Base-by-base conservation (phyloP, 2,888 invertebrate genomes). In the Toxonevra muliebris region DNA sequence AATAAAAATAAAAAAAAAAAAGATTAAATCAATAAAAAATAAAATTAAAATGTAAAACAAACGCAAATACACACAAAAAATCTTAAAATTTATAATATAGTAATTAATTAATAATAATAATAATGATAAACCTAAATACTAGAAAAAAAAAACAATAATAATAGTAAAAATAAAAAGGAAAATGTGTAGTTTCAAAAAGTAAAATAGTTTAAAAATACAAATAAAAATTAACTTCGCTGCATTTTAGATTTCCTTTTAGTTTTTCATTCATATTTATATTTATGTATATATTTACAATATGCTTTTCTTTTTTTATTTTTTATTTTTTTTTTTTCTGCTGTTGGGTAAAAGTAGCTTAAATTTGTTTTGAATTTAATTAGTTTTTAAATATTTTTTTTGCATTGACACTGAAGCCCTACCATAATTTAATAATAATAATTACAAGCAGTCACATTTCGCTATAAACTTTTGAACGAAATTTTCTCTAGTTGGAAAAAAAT, bases 371-470 rank as follows among this genome's bases (percentile, higher is more conserved):
- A n/a, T 52, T 43, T n/a, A 40, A 10, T 68, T 57, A 19, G 59
- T 59, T 71, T 74, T 61, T 71, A 74, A 19, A 73, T 76, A 70
- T 77, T 74, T 74, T 72, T 77, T 74, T 77, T 77, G 76, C 76
- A 76, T 79, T 43, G 57, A 48, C 57, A 15, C 48, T 45, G 53
- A 48, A 40, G 40, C 52, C 40, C 30, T 60, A 48, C 30, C 30
- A 50, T 48, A n/a, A 15, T 61, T 48, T 19, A 42, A 15, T 61
- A 61, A 52, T 61, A 61, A 45, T 61, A 41, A 61, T 61, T 43
- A 54, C 43, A n/a, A 20, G 53, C 19, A n/a, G n/a, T 9, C 40
- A 13, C 20, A 54, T 43, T 53, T 30, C 9, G 5, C 4, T 15
- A 19, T 2, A 1, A 40, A 13, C 62, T 42, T 20, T 20, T 11